Base-by-base conservation (phyloP, 2,113 vertebrate species). In the Platycercus adscitus region DNA sequence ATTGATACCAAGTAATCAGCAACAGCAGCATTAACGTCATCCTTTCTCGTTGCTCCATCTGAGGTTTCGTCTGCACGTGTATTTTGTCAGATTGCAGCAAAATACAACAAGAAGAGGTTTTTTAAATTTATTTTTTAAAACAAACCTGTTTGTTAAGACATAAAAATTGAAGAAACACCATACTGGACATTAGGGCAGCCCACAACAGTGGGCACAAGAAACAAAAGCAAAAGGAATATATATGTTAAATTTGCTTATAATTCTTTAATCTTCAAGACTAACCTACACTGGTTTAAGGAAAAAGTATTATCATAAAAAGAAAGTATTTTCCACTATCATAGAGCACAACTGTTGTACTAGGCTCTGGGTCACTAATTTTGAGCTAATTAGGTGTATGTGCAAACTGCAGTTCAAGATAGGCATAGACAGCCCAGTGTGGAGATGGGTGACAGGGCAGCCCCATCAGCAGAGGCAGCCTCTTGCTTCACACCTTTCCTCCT, bases 371-470 rank as follows among this genome's bases (percentile, higher is more conserved):
- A 52, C 55, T 76, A 65, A 60, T 77, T 93, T 65, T 65, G 31
- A 81, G 29, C 49, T 76, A 66, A 91, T 70, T 70, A 19, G 55
- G 65, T 11, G 20, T 35, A 49, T 13, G 47, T 63, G 20, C 55
- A 76, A 82, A 68, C 50, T 63, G 58, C 58, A 75, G 44, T 39
- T 55, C 53, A 71, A 82, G 66, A 23, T 46, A 21, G 39, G 73
- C 0, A 0, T 14, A 46, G 43, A 28, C 0, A 2, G n/a, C 6
- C 35, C 69, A 28, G 23, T 35, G 46, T 5, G 17, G 53, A 13
- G 33, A 9, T 4, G 10, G 21, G 18, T 44, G 56, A 29, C 0
- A 4, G 73, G 17, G 19, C 17, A 39, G 73, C 41, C 20, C 21
- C 0, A 0, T 24, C 19, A 60, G 19, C 17, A 2, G 75, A 75